A percentile compares a stretch with the other conserved stretches of the same genome.
Conservation (phyloP, 2,113 vertebrate species). For the Heptranchias perlo region DNA sequence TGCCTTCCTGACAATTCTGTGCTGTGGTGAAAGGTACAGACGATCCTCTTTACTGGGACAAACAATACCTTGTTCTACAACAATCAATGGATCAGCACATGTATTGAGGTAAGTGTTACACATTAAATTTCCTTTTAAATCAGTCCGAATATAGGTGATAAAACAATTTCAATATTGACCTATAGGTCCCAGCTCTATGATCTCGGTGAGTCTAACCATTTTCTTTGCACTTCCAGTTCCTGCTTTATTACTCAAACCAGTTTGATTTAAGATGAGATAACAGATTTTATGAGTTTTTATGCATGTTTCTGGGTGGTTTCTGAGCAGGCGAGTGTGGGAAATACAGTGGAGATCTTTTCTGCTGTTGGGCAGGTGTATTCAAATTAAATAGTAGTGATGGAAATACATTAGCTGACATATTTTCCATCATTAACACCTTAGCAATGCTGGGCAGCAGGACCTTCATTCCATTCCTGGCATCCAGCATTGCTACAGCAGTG, state of each 20-base stretch:
- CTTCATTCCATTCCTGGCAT: not conserved
- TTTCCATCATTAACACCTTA: not conserved
- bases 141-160: not conserved
- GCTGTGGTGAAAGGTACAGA: conserved; percentile 85
- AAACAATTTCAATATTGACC: not conserved
- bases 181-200: not conserved
- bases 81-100: conserved; percentile 90
- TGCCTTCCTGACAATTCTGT: conserved; percentile 98
- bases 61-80: conserved; percentile 72
- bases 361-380: not conserved
- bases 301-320: not conserved
- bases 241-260: not conserved
- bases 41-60: conserved; percentile 79
- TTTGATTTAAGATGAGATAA: not conserved
- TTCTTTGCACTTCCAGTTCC: not conserved
- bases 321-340: not conserved
- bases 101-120: conserved; percentile 82
- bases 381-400: not conserved
- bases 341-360: not conserved
- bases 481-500: not conserved
- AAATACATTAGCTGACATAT: not conserved
- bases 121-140: conserved; percentile 8
- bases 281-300: not conserved
- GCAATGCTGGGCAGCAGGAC: not conserved
- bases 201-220: not conserved